Evolutionary conservation across 2,113 vertebrate species (phyloP).

Genomic region (Antennarius striatus): DNA sequence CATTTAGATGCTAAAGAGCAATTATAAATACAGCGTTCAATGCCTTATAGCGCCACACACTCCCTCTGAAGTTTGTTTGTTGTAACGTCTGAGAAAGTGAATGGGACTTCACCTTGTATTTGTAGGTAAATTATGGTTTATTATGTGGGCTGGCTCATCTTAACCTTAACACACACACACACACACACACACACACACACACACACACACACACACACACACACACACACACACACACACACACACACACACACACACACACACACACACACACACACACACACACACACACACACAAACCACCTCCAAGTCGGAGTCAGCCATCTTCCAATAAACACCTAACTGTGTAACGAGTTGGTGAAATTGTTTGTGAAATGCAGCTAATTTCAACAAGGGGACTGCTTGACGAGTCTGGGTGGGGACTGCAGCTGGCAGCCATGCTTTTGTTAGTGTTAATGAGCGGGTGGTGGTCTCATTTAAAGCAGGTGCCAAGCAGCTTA

Average conservation of each 20-base stretch:
- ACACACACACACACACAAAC: background rate
- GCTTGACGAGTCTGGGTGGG: conserved; percentile 67
- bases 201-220: no score
- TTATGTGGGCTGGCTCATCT: conserved; percentile 64
- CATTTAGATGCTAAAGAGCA: conserved; percentile 9
- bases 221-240: no score
- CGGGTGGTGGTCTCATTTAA: conserved; percentile 69
- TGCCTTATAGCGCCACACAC: background rate
- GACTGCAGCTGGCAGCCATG: conserved; percentile 66
- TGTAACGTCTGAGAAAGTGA: conserved; percentile 3
- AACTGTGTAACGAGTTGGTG: conserved; percentile 72
- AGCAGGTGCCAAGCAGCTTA: conserved; percentile 80
- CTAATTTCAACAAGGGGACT: conserved; percentile 71
- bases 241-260: no score
- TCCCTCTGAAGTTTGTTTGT: conserved; percentile 21
- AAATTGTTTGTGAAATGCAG: conserved; percentile 81
- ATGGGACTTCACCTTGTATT: conserved; percentile 41
- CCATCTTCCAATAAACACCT: conserved; percentile 81
- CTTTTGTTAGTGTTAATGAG: conserved; percentile 79
- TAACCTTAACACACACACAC: conserved; percentile 35
- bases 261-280: no score
- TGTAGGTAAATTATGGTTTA: conserved; percentile 66
- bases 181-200: no score
- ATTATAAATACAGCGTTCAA: conserved; percentile 20
- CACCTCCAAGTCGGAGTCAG: conserved; percentile 59